Evolutionary conservation across 2,113 vertebrate species (phyloP).

Genomic region (Petromus typicus): DNA sequence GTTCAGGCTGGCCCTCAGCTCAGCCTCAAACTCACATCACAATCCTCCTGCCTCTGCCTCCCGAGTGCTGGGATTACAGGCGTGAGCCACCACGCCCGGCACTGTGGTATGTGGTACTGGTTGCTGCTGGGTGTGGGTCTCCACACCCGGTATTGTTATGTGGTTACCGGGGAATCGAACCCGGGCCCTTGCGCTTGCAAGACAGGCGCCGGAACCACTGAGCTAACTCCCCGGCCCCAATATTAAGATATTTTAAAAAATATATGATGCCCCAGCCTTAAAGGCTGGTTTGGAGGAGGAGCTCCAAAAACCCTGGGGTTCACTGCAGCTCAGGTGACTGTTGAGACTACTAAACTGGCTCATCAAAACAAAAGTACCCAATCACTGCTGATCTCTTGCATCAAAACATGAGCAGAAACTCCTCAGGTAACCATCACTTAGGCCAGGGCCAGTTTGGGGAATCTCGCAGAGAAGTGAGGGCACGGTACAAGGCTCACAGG

Average conservation of each 20-base stretch:
- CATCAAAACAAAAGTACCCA: background rate
- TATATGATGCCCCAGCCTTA: background rate
- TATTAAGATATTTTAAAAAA: background rate
- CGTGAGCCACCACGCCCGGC: too few relatives aligned
- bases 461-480: background rate
- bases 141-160: too few relatives aligned
- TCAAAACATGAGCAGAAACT: background rate
- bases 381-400: background rate
- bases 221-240: too few relatives aligned
- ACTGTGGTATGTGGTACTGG: too few relatives aligned
- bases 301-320: background rate
- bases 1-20: too few relatives aligned
- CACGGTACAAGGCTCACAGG: background rate
- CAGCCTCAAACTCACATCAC: too few relatives aligned
- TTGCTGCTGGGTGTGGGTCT: too few relatives aligned
- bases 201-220: too few relatives aligned
- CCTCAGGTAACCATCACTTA: background rate
- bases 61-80: too few relatives aligned
- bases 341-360: background rate
- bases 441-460: background rate
- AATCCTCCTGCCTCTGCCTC: too few relatives aligned
- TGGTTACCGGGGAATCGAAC: too few relatives aligned
- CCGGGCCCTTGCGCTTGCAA: too few relatives aligned
- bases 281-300: background rate
- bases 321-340: background rate